Conservation (phyloP, 2,797 vertebrate species). For the Perodicticus potto region DNA sequence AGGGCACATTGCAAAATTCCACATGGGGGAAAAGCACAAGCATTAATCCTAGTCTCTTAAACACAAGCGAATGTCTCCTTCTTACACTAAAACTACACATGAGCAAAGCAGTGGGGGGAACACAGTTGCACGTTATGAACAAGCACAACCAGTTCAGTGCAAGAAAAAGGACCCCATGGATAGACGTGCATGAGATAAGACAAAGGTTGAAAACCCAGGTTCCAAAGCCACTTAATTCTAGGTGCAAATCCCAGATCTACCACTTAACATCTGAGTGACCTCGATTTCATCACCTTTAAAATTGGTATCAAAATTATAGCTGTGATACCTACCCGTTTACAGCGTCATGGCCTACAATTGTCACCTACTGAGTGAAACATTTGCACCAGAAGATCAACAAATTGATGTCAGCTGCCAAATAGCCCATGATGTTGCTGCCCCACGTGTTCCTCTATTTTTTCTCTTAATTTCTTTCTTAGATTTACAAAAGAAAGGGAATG, state of each 20-base stretch:
- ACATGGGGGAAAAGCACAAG: not conserved
- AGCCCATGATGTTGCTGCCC: not conserved
- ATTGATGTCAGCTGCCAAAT: not conserved
- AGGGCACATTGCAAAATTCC: not conserved
- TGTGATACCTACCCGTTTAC: not conserved
- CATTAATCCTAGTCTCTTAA: not conserved
- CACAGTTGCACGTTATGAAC: not conserved
- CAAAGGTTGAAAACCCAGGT: not conserved
- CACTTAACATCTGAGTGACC: not conserved
- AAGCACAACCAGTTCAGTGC: not conserved
- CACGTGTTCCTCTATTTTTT: not conserved
- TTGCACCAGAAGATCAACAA: not conserved
- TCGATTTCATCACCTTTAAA: not conserved
- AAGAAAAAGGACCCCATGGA: not conserved
- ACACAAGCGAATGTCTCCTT: not conserved
- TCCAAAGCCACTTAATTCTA: not conserved
- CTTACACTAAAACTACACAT: not conserved
- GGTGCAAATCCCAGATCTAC: not conserved
- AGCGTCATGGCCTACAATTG: not conserved
- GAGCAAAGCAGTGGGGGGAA: not conserved
- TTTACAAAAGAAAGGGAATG: not conserved
- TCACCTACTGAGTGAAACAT: not conserved
- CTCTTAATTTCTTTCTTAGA: not conserved
- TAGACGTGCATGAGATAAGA: fast-evolving
- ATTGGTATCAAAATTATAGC: not conserved